These are phyloP conservation scores for Platycercus adscitus DNA, from an alignment of 2,113 vertebrate species.

Conservation along the genomic window DNA sequence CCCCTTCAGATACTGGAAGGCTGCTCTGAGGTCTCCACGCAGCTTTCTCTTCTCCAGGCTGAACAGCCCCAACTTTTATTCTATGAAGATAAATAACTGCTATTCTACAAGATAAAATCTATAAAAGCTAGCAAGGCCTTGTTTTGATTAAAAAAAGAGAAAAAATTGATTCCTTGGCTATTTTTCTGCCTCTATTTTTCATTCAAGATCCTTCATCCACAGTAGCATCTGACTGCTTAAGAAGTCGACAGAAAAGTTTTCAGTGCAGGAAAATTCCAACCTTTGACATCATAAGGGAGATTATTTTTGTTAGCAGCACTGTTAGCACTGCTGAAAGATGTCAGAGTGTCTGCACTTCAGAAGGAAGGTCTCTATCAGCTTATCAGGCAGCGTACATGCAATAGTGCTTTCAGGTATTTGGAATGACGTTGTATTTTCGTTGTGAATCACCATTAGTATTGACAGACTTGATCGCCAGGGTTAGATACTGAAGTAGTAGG, in stretches of 20 bases:
- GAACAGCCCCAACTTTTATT: too few species aligned
- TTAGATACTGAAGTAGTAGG: background rate
- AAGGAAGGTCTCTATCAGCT: background rate
- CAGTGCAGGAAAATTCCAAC: background rate
- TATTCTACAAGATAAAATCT: background rate
- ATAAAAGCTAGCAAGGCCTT: background rate
- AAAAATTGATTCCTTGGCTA: background rate
- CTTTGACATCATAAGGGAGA: background rate
- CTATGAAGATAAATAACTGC: too few species aligned
- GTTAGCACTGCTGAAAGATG: background rate
- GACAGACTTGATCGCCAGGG: background rate
- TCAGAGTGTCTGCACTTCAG: slow-evolving; percentile 11
- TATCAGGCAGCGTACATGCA: background rate
- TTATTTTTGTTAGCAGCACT: background rate
- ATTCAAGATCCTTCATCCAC: background rate
- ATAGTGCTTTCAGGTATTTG: background rate
- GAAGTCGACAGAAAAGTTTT: background rate
- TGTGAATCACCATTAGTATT: background rate
- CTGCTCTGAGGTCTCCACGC: too few species aligned
- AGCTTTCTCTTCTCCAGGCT: too few species aligned
- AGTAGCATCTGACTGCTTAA: background rate
- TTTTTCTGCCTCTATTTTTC: background rate
- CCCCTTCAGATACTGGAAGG: too few species aligned
- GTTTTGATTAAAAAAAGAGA: background rate
- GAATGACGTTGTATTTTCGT: background rate